phyloP scores from a whole-genome alignment of 35 echinoderm and acorn worm genomes.

The Anneissia japonica region DNA sequence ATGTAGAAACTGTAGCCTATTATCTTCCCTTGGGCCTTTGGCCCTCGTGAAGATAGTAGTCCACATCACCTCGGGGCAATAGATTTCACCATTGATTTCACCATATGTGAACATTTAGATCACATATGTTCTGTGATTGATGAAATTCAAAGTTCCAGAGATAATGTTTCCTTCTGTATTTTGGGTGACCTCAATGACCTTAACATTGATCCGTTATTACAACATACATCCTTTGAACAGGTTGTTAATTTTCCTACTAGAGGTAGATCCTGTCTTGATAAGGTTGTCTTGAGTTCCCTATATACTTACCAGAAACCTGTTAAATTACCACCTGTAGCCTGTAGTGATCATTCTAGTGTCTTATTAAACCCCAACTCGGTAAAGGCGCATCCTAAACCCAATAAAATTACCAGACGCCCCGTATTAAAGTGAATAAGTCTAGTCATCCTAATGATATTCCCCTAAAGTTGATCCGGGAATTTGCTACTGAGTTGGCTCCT shows the following conservation, averaged over 20 bases:
- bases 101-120: slow-evolving; percentile 8
- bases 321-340: not conserved
- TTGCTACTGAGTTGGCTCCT: too few species aligned
- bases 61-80: too few species aligned
- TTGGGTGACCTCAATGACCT: slow-evolving; percentile 49
- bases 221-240: slow-evolving; percentile 10
- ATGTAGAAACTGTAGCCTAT: too few species aligned
- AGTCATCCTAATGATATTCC: too few species aligned
- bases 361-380: not conserved
- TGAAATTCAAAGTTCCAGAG: not conserved
- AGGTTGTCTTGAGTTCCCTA: not conserved
- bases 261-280: slow-evolving; percentile 11
- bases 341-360: not conserved
- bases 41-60: too few species aligned
- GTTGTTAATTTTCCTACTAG: slow-evolving; percentile 19
- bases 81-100: too few species aligned
- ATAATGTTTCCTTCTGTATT: slow-evolving; percentile 16
- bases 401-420: not conserved
- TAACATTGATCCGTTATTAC: slow-evolving; percentile 6
- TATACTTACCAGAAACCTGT: not conserved
- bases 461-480: too few species aligned
- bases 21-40: too few species aligned
- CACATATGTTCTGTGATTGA: slow-evolving; percentile 26
- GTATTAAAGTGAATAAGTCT: too few species aligned
- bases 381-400: not conserved